Evolutionary conservation across 2,113 vertebrate genomes (phyloP).

Genomic region (Plotosus lineatus): DNA sequence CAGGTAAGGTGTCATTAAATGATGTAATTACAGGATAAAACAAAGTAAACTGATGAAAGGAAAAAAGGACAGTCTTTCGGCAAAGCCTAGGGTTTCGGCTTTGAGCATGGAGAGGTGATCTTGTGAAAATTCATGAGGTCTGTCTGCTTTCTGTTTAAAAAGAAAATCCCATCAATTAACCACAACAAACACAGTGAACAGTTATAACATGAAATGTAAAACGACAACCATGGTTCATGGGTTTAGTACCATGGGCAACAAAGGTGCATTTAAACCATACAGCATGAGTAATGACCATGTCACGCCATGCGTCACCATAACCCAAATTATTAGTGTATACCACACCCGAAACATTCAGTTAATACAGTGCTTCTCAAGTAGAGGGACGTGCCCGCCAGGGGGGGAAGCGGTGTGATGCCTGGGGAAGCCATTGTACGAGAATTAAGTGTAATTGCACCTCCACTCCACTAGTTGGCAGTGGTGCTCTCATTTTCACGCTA

Average conservation of each 20-base stretch:
- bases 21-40: neutral
- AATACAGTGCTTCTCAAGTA: no score
- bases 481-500: no score
- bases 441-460: no score
- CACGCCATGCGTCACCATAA: slow-evolving; percentile 15
- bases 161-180: neutral
- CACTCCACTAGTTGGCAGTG: no score
- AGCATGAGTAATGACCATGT: slow-evolving; percentile 5
- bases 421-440: no score
- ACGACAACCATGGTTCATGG: neutral
- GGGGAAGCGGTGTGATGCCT: no score
- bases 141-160: neutral
- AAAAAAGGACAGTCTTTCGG: neutral
- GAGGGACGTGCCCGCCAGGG: no score
- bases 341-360: neutral
- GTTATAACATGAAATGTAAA: neutral
- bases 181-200: neutral
- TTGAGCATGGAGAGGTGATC: neutral
- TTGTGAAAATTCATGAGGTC: slow-evolving; percentile 8
- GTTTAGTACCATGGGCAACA: neutral
- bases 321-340: neutral
- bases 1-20: neutral
- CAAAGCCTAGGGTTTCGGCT: neutral
- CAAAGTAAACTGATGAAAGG: neutral
- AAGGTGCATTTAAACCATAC: neutral